Evolutionary conservation across 2,888 invertebrate genomes (phyloP).

Genomic region (Hypomecis punctinalis): DNA sequence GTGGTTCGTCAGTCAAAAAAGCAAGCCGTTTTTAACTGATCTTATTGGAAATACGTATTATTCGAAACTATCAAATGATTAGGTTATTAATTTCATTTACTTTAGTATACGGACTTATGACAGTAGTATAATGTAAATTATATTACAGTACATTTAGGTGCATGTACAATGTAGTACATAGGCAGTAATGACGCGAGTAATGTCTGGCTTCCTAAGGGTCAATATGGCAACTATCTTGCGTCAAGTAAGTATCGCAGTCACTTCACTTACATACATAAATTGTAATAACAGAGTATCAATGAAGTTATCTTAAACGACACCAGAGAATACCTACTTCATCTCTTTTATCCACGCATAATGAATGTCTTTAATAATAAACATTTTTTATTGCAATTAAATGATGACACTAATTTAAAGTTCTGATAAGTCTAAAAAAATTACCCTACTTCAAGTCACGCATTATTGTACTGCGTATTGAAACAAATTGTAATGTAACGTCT

Average conservation of each 20-base stretch:
- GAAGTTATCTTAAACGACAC: conserved; percentile 18
- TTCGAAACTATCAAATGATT: too few species aligned
- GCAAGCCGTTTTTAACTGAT: too few species aligned
- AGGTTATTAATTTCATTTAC: too few species aligned
- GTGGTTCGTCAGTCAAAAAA: too few species aligned
- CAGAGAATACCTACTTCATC: not conserved
- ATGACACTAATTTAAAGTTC: too few species aligned
- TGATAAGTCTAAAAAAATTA: too few species aligned
- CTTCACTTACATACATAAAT: conserved; percentile 17
- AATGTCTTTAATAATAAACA: not conserved
- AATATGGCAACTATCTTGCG: conserved; percentile 16
- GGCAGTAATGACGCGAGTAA: conserved; percentile 16
- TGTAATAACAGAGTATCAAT: conserved; percentile 20
- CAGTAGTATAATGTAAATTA: not conserved
- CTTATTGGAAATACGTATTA: too few species aligned
- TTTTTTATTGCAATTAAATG: too few species aligned
- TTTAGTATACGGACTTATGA: too few species aligned
- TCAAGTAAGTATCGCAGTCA: conserved; percentile 1
- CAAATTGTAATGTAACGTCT: too few species aligned
- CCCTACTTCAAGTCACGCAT: too few species aligned
- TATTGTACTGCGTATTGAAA: too few species aligned
- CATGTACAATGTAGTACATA: not conserved
- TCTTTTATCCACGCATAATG: not conserved
- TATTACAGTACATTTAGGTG: not conserved
- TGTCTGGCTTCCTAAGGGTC: conserved; percentile 25